These are phyloP conservation scores for Lepus europaeus DNA, from an alignment of 2,113 vertebrate genomes.

Conservation along the genomic window DNA sequence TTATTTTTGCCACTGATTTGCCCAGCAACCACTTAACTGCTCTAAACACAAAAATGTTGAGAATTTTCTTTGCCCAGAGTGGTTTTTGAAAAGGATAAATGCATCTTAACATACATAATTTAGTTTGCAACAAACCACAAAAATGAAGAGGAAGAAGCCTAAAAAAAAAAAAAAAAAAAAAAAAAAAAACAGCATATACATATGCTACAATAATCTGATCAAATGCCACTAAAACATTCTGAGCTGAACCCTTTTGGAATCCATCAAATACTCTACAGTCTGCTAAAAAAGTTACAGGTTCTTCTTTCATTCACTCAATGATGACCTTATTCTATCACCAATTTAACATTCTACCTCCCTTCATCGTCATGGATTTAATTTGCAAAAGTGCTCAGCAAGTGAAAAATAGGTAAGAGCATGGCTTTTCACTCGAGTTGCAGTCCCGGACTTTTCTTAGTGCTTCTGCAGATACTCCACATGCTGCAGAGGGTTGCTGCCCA, in stretches of 20 bases:
- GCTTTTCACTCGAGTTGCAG: conserved; percentile 44
- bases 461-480: not conserved
- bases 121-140: conserved; percentile 84
- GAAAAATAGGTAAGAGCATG: not conserved
- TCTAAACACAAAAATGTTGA: conserved; percentile 72
- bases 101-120: conserved; percentile 77
- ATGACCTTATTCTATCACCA: conserved; percentile 53
- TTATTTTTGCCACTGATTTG: conserved; percentile 65
- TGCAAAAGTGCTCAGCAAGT: not conserved
- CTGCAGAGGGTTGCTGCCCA: conserved; percentile 42
- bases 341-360: not conserved
- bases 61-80: conserved; percentile 68
- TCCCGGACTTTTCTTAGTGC: not conserved
- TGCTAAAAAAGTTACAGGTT: conserved; percentile 27
- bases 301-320: not conserved
- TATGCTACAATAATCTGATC: conserved; percentile 60
- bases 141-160: conserved; percentile 48
- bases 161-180: conserved; percentile 4
- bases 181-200: conserved; percentile 15
- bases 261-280: conserved; percentile 44
- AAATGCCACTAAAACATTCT: conserved; percentile 66
- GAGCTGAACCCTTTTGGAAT: conserved; percentile 22
- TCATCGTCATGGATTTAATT: not conserved
- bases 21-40: conserved; percentile 59
- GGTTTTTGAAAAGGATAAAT: conserved; percentile 74